Evolutionary conservation across 92 coral and sea anemone species (phyloP).

Genomic region (Pocillopora grandis): DNA sequence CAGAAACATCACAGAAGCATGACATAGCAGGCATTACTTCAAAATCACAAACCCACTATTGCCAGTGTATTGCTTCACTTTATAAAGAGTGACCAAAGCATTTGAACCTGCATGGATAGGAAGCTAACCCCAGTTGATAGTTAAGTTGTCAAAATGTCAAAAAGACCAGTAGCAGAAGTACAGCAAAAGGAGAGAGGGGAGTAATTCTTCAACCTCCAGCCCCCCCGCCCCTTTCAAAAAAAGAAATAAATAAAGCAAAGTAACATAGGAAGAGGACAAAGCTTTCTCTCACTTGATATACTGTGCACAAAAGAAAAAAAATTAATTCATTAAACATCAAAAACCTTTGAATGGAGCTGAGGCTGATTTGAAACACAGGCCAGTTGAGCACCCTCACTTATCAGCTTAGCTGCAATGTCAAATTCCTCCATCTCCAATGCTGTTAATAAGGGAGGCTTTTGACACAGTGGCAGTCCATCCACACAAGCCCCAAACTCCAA

Average conservation of each 20-base stretch:
- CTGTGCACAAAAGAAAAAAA: background rate
- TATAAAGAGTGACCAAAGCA: too few relatives aligned
- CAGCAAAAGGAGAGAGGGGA: too few relatives aligned
- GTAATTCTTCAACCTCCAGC: too few relatives aligned
- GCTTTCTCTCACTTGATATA: background rate
- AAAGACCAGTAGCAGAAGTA: too few relatives aligned
- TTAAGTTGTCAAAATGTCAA: too few relatives aligned
- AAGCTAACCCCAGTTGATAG: too few relatives aligned
- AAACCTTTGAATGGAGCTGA: constrained; percentile 47
- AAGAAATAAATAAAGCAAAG: too few relatives aligned
- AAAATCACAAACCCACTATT: too few relatives aligned
- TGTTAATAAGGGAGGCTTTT: constrained; percentile 42
- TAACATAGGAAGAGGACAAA: too few relatives aligned
- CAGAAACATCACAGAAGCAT: background rate
- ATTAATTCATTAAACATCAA: background rate
- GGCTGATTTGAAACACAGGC: constrained; percentile 20
- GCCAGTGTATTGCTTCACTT: too few relatives aligned
- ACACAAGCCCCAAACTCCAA: constrained; percentile 43
- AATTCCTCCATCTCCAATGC: constrained; percentile 55
- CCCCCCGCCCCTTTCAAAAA: too few relatives aligned
- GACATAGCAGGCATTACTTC: background rate
- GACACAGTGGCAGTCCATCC: constrained; percentile 43
- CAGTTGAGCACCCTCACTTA: constrained; percentile 32
- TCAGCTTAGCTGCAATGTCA: constrained; percentile 37
- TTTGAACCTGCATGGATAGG: too few relatives aligned